phyloP scores from a whole-genome alignment of 2,797 vertebrate genomes.

The Epinephelus malabaricus region DNA sequence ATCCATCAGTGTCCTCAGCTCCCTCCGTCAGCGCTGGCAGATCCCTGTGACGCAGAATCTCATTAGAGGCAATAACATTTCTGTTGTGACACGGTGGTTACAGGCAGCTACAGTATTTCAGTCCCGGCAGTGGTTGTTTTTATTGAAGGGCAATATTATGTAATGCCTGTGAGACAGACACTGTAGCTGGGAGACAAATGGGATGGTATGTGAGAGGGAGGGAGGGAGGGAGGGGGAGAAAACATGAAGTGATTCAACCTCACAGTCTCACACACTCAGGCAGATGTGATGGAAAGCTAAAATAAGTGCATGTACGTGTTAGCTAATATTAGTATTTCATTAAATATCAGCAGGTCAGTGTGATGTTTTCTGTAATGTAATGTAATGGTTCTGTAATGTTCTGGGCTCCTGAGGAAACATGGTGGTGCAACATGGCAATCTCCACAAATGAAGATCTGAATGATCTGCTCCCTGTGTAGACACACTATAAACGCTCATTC shows the following conservation, averaged over 20 bases:
- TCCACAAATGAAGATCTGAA: no score
- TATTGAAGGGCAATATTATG: constrained; percentile 52
- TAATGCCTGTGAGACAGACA: constrained; percentile 40
- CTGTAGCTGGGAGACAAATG: constrained; percentile 33
- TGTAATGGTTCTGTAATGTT: no score
- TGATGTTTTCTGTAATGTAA: background rate
- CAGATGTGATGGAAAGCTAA: background rate
- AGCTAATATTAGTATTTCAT: background rate
- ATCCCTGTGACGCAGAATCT: constrained; percentile 32
- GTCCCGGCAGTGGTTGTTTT: constrained; percentile 40
- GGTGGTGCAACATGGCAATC: no score
- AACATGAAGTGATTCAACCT: background rate
- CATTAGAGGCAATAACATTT: constrained; percentile 50
- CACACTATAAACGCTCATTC: no score
- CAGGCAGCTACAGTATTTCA: constrained; percentile 27
- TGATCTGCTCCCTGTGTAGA: no score
- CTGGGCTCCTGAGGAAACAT: no score
- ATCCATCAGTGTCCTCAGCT: constrained; percentile 31
- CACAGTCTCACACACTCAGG: background rate
- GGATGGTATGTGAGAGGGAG: constrained; percentile 5
- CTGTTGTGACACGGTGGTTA: constrained; percentile 21
- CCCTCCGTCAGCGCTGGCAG: background rate
- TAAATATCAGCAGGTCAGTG: background rate
- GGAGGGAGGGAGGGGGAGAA: background rate
- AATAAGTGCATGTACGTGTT: background rate